A percentile compares a stretch with the other conserved stretches of the same genome.
Evolutionary conservation across 2,888 invertebrate species (phyloP).

Genomic region (Mythimna pallens): DNA sequence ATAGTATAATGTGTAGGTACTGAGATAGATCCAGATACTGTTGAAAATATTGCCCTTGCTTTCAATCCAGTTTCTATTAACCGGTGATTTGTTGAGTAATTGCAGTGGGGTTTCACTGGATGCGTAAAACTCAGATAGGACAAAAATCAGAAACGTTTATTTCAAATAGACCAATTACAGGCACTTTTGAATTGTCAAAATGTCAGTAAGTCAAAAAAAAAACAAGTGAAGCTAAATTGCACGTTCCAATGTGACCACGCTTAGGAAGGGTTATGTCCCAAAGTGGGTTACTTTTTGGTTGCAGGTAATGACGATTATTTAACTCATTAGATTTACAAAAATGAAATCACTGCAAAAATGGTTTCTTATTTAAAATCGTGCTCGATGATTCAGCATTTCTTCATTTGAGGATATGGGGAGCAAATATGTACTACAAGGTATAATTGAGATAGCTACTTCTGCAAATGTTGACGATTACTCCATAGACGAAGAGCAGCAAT

Average conservation of each 20-base stretch:
- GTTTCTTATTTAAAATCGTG: not conserved
- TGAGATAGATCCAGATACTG: not conserved
- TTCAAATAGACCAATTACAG: too few species aligned
- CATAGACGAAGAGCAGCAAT: not conserved
- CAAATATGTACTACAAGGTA: not conserved
- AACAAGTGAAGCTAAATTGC: too few species aligned
- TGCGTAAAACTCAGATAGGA: not conserved
- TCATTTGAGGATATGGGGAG: not conserved
- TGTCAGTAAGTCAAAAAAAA: too few species aligned
- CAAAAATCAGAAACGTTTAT: too few species aligned
- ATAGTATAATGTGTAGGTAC: too few species aligned
- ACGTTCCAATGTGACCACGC: not conserved
- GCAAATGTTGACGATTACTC: not conserved
- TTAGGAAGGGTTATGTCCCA: not conserved
- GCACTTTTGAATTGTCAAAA: too few species aligned
- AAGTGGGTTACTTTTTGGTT: not conserved
- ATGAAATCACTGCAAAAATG: not conserved
- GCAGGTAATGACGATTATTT: not conserved
- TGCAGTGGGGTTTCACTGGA: not conserved
- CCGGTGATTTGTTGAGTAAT: not conserved
- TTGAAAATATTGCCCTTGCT: not conserved
- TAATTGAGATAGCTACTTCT: too few species aligned
- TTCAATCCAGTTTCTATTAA: not conserved
- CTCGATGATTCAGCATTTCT: too few species aligned
- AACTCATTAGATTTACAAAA: not conserved